Conservation (phyloP, 2,797 vertebrate species). For the Prionace glauca region DNA sequence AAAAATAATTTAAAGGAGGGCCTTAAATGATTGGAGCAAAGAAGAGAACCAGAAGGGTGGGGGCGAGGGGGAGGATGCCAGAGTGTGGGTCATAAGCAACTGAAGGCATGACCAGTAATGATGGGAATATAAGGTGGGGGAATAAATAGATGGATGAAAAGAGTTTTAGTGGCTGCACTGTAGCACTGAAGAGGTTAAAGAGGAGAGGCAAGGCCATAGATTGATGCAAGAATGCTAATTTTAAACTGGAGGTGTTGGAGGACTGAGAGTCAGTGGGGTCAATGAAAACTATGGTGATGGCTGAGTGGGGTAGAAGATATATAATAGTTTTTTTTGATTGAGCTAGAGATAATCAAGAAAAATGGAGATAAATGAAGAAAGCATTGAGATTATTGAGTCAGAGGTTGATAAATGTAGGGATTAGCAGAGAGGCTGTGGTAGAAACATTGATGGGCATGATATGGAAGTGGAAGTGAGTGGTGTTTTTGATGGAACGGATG, state of each 20-base stretch:
- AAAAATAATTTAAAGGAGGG: no score
- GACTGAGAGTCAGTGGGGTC: background rate
- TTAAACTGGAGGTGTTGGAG: background rate
- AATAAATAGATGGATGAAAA: no score
- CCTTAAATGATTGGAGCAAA: no score
- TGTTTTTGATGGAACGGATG: background rate
- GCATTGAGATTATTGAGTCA: background rate
- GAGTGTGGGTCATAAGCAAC: no score
- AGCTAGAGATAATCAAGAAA: background rate
- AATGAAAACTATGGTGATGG: background rate
- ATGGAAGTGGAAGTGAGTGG: background rate
- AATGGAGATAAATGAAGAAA: background rate
- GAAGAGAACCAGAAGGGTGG: no score
- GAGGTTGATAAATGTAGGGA: background rate
- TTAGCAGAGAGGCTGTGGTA: background rate
- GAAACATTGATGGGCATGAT: background rate
- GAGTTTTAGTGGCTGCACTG: no score
- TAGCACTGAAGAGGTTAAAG: background rate
- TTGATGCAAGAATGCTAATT: background rate
- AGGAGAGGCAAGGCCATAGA: background rate
- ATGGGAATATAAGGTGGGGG: no score
- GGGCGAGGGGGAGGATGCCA: no score
- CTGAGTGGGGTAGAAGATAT: background rate
- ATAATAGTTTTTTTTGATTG: background rate
- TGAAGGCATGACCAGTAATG: no score